Evolutionary conservation across 2,888 invertebrate species (phyloP), one percentile per base, ranked within the genome.

Genomic region (Drosophila niveifrons): DNA sequence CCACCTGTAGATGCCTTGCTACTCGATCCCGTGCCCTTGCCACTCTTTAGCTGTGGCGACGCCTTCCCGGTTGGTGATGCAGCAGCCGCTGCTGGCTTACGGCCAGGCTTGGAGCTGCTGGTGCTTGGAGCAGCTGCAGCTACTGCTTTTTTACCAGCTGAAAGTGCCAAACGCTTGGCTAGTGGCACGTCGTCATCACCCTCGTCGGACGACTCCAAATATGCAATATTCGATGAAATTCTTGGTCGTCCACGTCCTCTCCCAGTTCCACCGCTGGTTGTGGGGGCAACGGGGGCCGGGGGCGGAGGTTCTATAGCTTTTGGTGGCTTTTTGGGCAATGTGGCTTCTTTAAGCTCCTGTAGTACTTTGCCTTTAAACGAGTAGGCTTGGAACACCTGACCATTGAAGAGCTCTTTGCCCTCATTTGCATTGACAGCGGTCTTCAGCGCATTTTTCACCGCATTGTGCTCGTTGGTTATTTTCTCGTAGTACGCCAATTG

Each of bases 391-490:
- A 94, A 95, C 70, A 94, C 94, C 75, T 95, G 94, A 2, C 95
- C 95, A 88, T 94, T 94, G 88, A 94, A 95, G 2, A 96, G 93
- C 66, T 95, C 93, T 84, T 95, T 94, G 9, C 95, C 95, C 8
- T 94, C 94, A 52, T 94, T 94, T 6, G 89, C 83, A 41, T 69
- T 88, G 36, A 91, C 82, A 0, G 91, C 88, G 2, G 72, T 77
- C 84, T 95, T 94, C 0, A 95, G 89, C 67, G 94, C 94, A 70
- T 92, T 93, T 75, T 94, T 94, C 51, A 95, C 94, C 66, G 94
- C 95, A 84, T 94, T 94, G 80, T 95, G 95, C 83, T 96, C 96
- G 69, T 94, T 94, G 73, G 95, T 94, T 8, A 94, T 94, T 91
- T 94, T 94, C 74, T 94, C 94, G 76, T 94, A 94, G 0, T 94